Percentiles rank a stretch among this genome's conserved stretches.
Evolutionary conservation across 2,797 vertebrate genomes (phyloP).

Genomic region (Pangasius krempfi): DNA sequence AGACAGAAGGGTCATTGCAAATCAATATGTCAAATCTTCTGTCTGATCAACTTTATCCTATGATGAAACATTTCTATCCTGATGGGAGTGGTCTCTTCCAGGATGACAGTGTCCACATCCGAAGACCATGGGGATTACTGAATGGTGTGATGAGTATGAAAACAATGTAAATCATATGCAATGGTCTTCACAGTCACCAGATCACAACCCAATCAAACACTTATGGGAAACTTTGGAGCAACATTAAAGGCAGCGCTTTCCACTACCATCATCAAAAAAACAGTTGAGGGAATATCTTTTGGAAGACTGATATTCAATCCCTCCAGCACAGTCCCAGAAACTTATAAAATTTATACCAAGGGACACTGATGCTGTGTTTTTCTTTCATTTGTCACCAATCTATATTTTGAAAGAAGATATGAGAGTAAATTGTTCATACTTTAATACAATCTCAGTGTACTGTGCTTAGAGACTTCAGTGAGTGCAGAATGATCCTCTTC

Average conservation of each 20-base stretch:
- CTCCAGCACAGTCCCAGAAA: too few relatives aligned
- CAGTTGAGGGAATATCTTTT: not conserved
- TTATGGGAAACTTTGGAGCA: not conserved
- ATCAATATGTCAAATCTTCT: not conserved
- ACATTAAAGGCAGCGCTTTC: not conserved
- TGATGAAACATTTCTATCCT: not conserved
- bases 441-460: constrained; percentile 63
- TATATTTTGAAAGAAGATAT: constrained; percentile 16
- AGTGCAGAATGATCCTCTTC: constrained; percentile 50
- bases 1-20: not conserved
- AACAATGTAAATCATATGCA: not conserved
- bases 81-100: not conserved
- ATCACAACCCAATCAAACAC: not conserved
- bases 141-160: not conserved
- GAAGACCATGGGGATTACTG: too few relatives aligned
- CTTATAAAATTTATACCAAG: too few relatives aligned
- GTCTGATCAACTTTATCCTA: not conserved
- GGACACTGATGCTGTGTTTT: too few relatives aligned
- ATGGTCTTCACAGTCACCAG: not conserved
- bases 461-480: constrained; percentile 39
- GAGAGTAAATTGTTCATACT: constrained; percentile 44
- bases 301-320: not conserved
- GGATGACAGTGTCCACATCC: not conserved
- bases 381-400: too few relatives aligned
- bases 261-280: not conserved